These are phyloP conservation scores for Thaumetopoea pityocampa DNA, from an alignment of 1,140 invertebrate genomes.

Conservation along the genomic window DNA sequence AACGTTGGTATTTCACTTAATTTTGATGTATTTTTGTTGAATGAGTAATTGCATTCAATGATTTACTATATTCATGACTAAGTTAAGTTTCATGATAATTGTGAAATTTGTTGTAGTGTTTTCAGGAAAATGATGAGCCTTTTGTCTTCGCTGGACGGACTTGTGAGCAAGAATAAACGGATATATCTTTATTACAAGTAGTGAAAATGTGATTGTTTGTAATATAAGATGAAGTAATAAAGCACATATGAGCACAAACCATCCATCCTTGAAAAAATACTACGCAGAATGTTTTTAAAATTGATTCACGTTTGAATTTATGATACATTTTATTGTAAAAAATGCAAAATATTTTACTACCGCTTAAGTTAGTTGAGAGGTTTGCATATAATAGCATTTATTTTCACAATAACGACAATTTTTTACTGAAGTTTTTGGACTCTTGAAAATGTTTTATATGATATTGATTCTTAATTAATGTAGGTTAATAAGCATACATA, in stretches of 20 bases:
- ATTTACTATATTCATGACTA: conserved; percentile 66
- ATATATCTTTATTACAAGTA: too few species aligned
- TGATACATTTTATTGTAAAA: conserved; percentile 75
- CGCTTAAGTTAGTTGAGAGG: conserved; percentile 71
- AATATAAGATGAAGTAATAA: conserved; percentile 65
- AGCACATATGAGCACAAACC: conserved; percentile 73
- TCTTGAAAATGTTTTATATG: conserved; percentile 62
- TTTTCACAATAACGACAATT: conserved; percentile 61
- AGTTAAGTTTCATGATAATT: conserved; percentile 46
- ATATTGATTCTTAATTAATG: conserved; percentile 54
- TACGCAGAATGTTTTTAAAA: conserved; percentile 68
- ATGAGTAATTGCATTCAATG: conserved; percentile 55
- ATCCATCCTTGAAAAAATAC: conserved; percentile 69
- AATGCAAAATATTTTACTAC: conserved; percentile 69
- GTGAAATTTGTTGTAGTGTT: conserved; percentile 34
- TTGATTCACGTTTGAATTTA: conserved; percentile 74
- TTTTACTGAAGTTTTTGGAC: conserved; percentile 55
- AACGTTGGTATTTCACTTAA: conserved; percentile 74
- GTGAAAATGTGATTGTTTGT: conserved; percentile 67
- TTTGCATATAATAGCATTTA: conserved; percentile 72
- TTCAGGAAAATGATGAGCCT: conserved; percentile 7
- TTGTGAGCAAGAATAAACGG: too few species aligned
- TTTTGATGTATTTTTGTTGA: conserved; percentile 72
- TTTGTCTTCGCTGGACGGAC: conserved; percentile 12
- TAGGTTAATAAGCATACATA: conserved; percentile 50